phyloP scores from a whole-genome alignment of 2,888 invertebrate genomes.

The Tiliacea citrago region DNA sequence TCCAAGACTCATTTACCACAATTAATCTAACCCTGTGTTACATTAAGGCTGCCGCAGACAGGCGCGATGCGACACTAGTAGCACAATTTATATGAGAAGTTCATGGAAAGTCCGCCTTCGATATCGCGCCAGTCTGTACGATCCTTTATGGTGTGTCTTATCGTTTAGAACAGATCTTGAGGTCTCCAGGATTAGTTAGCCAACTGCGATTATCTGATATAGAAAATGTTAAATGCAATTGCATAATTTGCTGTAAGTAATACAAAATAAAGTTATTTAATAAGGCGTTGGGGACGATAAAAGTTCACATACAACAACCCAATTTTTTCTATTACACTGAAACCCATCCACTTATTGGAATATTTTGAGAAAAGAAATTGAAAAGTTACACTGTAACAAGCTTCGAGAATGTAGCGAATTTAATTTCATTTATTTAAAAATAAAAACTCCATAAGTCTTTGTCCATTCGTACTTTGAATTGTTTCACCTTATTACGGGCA shows the following conservation, averaged over 20 bases:
- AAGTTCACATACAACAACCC: not conserved
- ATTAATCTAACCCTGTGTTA: not conserved
- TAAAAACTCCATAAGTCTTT: slow-evolving; percentile 64
- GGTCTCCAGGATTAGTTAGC: not conserved
- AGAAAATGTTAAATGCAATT: not conserved
- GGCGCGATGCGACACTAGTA: too few relatives aligned
- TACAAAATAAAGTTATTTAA: not conserved
- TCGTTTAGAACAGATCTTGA: not conserved
- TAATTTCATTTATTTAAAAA: slow-evolving; percentile 66
- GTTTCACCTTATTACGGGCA: slow-evolving; percentile 87
- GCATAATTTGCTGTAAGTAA: not conserved
- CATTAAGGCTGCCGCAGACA: too few relatives aligned
- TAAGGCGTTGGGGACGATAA: not conserved
- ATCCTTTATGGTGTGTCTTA: not conserved
- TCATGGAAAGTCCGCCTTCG: too few relatives aligned
- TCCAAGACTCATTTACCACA: not conserved
- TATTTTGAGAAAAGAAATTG: slow-evolving; percentile 41
- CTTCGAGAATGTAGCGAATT: slow-evolving; percentile 59
- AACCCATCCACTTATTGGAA: slow-evolving; percentile 31
- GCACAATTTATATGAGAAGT: too few relatives aligned
- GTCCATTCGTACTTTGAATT: slow-evolving; percentile 83
- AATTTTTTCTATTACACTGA: slow-evolving; percentile 23
- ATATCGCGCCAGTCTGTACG: too few relatives aligned
- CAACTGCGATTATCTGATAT: not conserved
- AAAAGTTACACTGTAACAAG: slow-evolving; percentile 49